These are phyloP conservation scores for Daktulosphaira vitifoliae DNA, from an alignment of 1,140 invertebrate genomes.

Conservation along the genomic window DNA sequence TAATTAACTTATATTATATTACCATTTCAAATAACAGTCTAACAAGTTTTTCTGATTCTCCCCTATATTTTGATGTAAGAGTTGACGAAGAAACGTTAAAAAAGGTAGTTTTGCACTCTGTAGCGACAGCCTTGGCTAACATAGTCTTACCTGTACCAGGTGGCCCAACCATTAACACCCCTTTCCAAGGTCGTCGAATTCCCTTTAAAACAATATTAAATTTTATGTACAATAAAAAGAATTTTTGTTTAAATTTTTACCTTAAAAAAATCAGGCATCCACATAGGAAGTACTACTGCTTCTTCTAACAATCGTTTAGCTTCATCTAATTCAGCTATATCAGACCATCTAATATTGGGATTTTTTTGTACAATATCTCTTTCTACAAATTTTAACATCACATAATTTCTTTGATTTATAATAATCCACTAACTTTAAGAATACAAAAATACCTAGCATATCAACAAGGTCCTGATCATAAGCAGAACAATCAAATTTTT, in stretches of 20 bases:
- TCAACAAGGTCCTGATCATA: constrained; percentile 91
- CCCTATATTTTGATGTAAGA: constrained; percentile 94
- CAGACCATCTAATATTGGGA: constrained; percentile 93
- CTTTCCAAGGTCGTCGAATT: constrained; percentile 86
- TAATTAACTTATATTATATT: constrained; percentile 39
- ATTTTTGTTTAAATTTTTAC: constrained; percentile 42
- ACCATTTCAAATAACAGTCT: constrained; percentile 97
- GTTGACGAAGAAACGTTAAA: constrained; percentile 98
- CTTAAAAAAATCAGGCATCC: constrained; percentile 98
- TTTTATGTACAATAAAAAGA: too few relatives aligned
- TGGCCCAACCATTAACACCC: constrained; percentile 94
- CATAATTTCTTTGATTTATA: background rate
- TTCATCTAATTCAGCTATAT: constrained; percentile 93
- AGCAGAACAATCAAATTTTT: constrained; percentile 82
- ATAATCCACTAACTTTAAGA: constrained; percentile 10
- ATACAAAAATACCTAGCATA: constrained; percentile 57
- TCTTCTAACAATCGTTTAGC: constrained; percentile 93
- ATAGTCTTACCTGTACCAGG: constrained; percentile 99
- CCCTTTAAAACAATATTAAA: constrained; percentile 49
- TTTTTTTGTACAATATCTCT: constrained; percentile 97
- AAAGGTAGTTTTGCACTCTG: constrained; percentile 98
- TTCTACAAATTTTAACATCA: constrained; percentile 52
- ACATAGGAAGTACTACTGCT: constrained; percentile 94
- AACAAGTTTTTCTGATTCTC: constrained; percentile 98
- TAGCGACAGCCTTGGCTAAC: constrained; percentile 98